Percentiles rank a stretch among this genome's conserved stretches.
Evolutionary conservation across 2,113 vertebrate species (phyloP).

Genomic region (Odocoileus virginianus): DNA sequence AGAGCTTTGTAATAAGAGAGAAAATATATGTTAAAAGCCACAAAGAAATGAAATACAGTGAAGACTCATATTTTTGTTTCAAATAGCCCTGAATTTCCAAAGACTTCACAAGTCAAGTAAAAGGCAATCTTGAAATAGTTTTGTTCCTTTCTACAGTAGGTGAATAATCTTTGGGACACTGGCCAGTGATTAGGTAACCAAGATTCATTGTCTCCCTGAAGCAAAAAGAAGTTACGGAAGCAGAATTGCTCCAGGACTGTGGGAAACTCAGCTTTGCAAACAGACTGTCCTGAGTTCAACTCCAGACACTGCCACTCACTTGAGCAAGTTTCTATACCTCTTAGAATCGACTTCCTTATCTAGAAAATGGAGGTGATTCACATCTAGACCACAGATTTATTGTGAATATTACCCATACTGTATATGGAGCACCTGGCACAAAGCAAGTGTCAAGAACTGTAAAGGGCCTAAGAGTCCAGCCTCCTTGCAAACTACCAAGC

Average conservation of each 20-base stretch:
- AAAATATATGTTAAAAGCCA: conserved; percentile 50
- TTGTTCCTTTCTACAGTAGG: not conserved
- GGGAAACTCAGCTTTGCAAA: not conserved
- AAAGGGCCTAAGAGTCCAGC: not conserved
- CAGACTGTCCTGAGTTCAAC: not conserved
- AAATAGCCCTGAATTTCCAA: conserved; percentile 39
- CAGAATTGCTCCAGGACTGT: not conserved
- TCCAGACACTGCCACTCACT: not conserved
- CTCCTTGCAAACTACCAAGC: not conserved
- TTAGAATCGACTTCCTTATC: not conserved
- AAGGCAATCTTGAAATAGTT: conserved; percentile 26
- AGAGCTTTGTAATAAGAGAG: conserved; percentile 58
- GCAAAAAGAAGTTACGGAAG: not conserved
- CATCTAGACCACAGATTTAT: not conserved
- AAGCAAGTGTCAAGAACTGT: not conserved
- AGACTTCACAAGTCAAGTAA: conserved; percentile 37
- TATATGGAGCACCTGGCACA: not conserved
- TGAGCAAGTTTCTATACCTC: not conserved
- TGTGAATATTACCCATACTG: not conserved
- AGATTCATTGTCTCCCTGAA: not conserved
- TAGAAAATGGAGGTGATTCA: not conserved
- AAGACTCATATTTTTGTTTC: conserved; percentile 56
- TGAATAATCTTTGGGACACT: not conserved
- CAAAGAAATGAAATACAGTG: conserved; percentile 55
- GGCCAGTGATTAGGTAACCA: conserved; percentile 19